Evolutionary conservation across 1,140 invertebrate species (phyloP).

Genomic region (Rhopalosiphum padi): DNA sequence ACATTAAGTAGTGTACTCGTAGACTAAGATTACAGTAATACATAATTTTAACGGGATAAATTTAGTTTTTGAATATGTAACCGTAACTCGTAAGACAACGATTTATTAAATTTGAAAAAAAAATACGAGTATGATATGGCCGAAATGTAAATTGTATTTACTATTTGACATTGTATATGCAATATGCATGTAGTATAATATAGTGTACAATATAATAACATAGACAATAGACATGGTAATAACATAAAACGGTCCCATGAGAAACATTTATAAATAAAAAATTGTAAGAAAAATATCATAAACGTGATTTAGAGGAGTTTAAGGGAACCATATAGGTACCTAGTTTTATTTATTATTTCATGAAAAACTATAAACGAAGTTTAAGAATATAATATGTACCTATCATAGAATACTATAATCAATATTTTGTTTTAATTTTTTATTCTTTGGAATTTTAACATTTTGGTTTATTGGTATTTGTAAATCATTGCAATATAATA

Average conservation of each 20-base stretch:
- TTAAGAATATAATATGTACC: background rate
- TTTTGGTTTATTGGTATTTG: background rate
- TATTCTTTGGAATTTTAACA: background rate
- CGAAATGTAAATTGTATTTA: background rate
- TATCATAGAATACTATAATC: background rate
- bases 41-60: background rate
- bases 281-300: background rate
- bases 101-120: background rate
- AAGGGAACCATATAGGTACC: background rate
- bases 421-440: background rate
- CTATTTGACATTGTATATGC: background rate
- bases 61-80: background rate
- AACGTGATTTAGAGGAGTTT: slow-evolving; percentile 20
- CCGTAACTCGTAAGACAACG: background rate
- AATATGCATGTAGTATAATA: background rate
- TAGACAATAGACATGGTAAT: background rate
- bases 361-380: background rate
- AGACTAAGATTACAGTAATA: background rate
- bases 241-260: background rate
- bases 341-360: background rate
- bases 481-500: background rate
- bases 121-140: background rate
- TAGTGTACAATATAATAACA: background rate
- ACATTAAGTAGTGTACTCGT: background rate
- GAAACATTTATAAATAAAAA: background rate